Evolutionary conservation across 2,797 vertebrate genomes (phyloP).

Genomic region (Eulemur coronatus): DNA sequence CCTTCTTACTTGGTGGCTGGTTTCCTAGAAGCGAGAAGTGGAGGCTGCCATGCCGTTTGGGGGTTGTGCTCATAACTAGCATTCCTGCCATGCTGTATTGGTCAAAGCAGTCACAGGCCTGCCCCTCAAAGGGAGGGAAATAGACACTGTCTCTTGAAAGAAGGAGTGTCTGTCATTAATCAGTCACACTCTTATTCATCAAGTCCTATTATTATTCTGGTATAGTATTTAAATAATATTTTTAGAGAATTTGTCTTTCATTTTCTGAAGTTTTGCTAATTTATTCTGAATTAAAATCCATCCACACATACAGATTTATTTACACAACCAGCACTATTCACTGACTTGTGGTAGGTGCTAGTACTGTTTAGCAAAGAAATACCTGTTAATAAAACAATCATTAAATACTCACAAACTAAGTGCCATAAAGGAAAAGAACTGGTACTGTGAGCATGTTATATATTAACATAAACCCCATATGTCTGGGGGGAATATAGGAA

Average conservation of each 20-base stretch:
- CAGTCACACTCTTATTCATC: neutral
- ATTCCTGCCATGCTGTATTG: neutral
- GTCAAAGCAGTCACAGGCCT: neutral
- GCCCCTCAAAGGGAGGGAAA: neutral
- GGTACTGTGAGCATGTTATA: neutral
- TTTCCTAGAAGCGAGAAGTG: neutral
- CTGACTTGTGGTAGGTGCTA: neutral
- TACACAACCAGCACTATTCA: neutral
- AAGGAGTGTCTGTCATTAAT: neutral
- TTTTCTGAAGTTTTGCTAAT: neutral
- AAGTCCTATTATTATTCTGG: neutral
- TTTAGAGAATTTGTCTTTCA: constrained; percentile 8
- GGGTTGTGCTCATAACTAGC: neutral
- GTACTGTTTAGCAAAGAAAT: neutral
- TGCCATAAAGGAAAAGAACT: neutral
- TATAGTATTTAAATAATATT: neutral
- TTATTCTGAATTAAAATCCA: constrained; percentile 34
- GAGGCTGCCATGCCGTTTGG: neutral
- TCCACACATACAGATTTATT: neutral
- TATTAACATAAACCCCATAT: neutral
- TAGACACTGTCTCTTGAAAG: neutral
- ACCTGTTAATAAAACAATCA: neutral
- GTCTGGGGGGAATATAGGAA: neutral
- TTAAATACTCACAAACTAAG: neutral
- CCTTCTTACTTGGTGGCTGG: neutral